Evolutionary conservation across 1,140 invertebrate genomes (phyloP).

Genomic region (Dinothrombium tinctorium): DNA sequence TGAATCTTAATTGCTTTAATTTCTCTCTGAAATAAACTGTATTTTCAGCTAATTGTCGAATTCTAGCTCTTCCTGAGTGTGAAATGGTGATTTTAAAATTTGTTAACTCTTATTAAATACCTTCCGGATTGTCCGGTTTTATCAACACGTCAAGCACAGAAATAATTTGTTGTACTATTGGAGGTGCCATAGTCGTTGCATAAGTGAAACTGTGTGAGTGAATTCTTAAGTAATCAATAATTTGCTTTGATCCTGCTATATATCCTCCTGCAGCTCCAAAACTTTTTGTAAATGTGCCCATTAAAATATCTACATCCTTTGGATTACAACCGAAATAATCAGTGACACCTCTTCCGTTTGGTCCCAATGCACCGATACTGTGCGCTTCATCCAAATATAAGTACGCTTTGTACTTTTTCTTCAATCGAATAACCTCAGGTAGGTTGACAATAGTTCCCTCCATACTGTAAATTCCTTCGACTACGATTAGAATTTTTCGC

Average conservation of each 20-base stretch:
- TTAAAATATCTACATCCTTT: conserved; percentile 74
- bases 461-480: conserved; percentile 86
- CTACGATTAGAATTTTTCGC: conserved; percentile 79
- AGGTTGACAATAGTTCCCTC: conserved; percentile 83
- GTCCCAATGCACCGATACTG: conserved; percentile 78
- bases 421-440: conserved; percentile 64
- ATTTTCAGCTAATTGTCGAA: conserved; percentile 54
- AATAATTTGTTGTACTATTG: conserved; percentile 73
- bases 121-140: neutral
- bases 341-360: conserved; percentile 58
- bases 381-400: conserved; percentile 89
- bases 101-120: neutral
- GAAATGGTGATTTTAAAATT: neutral
- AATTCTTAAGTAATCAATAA: conserved; percentile 54
- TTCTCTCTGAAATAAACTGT: conserved; percentile 62
- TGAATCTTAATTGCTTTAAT: conserved; percentile 72
- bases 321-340: conserved; percentile 63
- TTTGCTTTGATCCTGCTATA: conserved; percentile 54
- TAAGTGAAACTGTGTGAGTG: conserved; percentile 68
- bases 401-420: conserved; percentile 87
- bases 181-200: conserved; percentile 66
- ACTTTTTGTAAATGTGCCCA: conserved; percentile 88
- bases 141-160: conserved; percentile 19
- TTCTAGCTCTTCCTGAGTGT: conserved; percentile 33
- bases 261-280: conserved; percentile 92